phyloP scores from a whole-genome alignment of 53 echinoderm and acorn worm species.

The Mesocentrotus franciscanus region DNA sequence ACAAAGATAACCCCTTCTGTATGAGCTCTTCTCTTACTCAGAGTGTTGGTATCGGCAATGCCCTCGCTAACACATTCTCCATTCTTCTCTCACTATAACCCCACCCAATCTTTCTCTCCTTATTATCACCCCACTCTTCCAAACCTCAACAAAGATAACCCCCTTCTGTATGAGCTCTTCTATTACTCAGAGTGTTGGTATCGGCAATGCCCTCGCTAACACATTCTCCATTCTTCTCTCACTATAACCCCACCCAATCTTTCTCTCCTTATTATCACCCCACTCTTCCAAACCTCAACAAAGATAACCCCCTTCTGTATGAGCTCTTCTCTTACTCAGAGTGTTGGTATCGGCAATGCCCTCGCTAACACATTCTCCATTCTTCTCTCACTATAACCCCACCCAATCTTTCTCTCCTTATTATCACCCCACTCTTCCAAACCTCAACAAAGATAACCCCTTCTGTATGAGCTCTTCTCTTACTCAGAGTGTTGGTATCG shows the following conservation, averaged over 20 bases:
- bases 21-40: too few relatives aligned
- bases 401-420: neutral
- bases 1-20: too few relatives aligned
- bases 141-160: constrained; percentile 96
- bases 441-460: neutral
- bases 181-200: constrained; percentile 96
- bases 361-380: too few relatives aligned
- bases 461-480: too few relatives aligned
- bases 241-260: neutral
- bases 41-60: too few relatives aligned
- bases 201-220: constrained; percentile 91
- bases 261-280: too few relatives aligned
- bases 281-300: constrained; percentile 73
- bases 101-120: too few relatives aligned
- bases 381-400: neutral
- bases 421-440: neutral
- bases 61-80: too few relatives aligned
- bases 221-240: constrained; percentile 31
- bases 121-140: constrained; percentile 94
- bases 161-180: constrained; percentile 94
- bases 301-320: constrained; percentile 77
- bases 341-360: constrained; percentile 52
- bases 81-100: too few relatives aligned
- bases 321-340: constrained; percentile 81
- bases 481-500: too few relatives aligned